Base-by-base conservation (phyloP, 1,140 invertebrate genomes). In the Mylabris phalerata region DNA sequence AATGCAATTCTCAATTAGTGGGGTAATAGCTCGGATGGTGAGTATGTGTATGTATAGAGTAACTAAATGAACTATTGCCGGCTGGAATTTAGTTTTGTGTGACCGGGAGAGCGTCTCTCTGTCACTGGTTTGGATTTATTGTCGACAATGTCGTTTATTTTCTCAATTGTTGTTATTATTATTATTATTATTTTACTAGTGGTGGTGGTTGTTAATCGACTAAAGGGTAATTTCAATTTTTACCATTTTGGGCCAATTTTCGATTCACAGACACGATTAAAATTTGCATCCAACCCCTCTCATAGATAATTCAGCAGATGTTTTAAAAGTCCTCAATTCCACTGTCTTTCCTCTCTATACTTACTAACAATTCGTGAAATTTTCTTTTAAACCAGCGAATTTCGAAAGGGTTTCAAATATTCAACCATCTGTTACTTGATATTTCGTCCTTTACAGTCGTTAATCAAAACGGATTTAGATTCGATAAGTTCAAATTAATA, bases 1-100 rank as follows among this genome's bases (percentile, higher is more conserved):
- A 69, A 67, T 67, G 67, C 66, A 63, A 67, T 69, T 69, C 67
- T 67, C 67, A 69, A 69, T 69, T 69, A 69, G 67, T 66, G 64
- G 61, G 60, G 64, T 67, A 69, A 69, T 69, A 68, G 67, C 64
- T 65, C 63, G 64, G 64, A 62, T 59, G 64, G 62, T 62, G 58
- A 59, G 56, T 59, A 61, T 61, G 32, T 32, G 32, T 32, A 32
- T 4, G 4, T 32, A 32, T 32, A 32, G 32, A 32, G 32, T 32
- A 32, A 64, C 47, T 68, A 66, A 68, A 68, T 68, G 67, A 68
- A 68, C 67, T 68, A 68, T 68, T 67, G 67, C 66, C 57, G 62
- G 65, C 55, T 54, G 65, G 67, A 68, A 68, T 68, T 68, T 65
- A 68, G 67, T 68, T 68, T 68, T 68, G 67, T 68, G 67, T 67